Evolutionary conservation across 2,797 vertebrate species (phyloP).

Genomic region (Epinephelus malabaricus): DNA sequence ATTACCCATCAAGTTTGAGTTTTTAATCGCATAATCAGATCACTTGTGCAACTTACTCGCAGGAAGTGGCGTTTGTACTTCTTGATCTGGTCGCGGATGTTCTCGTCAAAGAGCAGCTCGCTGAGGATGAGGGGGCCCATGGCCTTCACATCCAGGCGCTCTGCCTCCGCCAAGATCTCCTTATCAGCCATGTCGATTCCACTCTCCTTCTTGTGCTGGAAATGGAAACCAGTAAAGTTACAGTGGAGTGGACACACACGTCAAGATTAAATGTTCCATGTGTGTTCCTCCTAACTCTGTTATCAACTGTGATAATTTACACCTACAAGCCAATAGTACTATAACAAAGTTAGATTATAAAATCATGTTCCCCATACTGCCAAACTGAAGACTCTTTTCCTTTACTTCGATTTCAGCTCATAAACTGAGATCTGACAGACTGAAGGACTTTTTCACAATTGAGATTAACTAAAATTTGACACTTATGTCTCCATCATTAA

Average conservation of each 20-base stretch:
- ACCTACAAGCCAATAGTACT: too few relatives aligned
- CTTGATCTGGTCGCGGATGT: conserved; percentile 97
- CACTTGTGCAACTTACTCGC: conserved; percentile 85
- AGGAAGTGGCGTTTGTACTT: conserved; percentile 97
- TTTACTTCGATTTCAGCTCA: too few relatives aligned
- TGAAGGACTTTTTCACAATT: not conserved
- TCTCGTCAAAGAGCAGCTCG: conserved; percentile 96
- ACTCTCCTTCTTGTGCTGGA: conserved; percentile 95
- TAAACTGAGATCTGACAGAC: not conserved
- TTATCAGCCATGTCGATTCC: conserved; percentile 93
- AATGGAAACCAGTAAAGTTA: not conserved
- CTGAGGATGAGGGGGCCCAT: conserved; percentile 97
- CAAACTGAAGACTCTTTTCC: too few relatives aligned
- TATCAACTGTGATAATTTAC: too few relatives aligned
- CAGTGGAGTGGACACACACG: fast-evolving
- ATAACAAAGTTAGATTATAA: too few relatives aligned
- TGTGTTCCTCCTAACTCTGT: not conserved
- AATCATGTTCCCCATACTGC: too few relatives aligned
- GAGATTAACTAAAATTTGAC: not conserved
- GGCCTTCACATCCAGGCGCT: conserved; percentile 95
- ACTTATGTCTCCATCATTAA: not conserved
- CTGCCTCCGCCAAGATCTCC: conserved; percentile 96
- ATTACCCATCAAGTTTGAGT: not conserved
- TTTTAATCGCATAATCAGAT: not conserved
- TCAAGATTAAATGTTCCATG: not conserved